Evolutionary conservation across 2,113 vertebrate species (phyloP).

Genomic region (Zosterops lateralis): DNA sequence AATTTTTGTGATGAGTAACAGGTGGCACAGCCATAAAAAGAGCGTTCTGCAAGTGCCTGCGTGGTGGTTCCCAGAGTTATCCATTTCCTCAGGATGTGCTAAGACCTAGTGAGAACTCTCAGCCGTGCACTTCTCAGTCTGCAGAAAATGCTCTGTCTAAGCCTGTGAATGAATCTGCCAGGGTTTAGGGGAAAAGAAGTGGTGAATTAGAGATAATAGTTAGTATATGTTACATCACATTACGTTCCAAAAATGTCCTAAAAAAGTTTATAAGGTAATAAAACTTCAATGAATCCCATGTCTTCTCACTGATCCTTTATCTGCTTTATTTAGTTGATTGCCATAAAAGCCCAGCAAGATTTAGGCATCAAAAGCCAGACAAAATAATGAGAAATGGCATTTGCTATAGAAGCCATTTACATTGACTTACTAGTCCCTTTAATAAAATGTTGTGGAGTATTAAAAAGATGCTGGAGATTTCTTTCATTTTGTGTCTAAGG

Average conservation of each 20-base stretch:
- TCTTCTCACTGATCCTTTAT: not conserved
- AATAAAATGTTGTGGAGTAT: not conserved
- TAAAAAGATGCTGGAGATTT: not conserved
- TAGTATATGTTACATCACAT: not conserved
- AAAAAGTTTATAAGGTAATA: not conserved
- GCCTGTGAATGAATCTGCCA: not conserved
- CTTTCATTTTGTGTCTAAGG: not conserved
- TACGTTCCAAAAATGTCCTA: not conserved
- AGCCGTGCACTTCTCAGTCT: constrained; percentile 5
- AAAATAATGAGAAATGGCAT: not conserved
- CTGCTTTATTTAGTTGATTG: not conserved
- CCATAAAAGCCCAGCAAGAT: not conserved
- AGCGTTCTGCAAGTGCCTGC: not conserved
- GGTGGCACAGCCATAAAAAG: constrained; percentile 33
- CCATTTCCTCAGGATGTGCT: constrained; percentile 9
- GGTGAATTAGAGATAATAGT: not conserved
- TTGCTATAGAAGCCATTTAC: not conserved
- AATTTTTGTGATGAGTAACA: constrained; percentile 9
- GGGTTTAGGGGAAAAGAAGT: not conserved
- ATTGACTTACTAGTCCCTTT: not conserved
- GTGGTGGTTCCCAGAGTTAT: not conserved
- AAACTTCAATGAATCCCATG: not conserved
- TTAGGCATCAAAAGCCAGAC: not conserved
- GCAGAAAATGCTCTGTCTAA: not conserved
- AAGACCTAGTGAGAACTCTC: constrained; percentile 20